Percentiles rank a stretch among this genome's conserved stretches.
These are phyloP conservation scores for Tachystola acroxantha DNA, from an alignment of 2,888 invertebrate species.

Conservation along the genomic window DNA sequence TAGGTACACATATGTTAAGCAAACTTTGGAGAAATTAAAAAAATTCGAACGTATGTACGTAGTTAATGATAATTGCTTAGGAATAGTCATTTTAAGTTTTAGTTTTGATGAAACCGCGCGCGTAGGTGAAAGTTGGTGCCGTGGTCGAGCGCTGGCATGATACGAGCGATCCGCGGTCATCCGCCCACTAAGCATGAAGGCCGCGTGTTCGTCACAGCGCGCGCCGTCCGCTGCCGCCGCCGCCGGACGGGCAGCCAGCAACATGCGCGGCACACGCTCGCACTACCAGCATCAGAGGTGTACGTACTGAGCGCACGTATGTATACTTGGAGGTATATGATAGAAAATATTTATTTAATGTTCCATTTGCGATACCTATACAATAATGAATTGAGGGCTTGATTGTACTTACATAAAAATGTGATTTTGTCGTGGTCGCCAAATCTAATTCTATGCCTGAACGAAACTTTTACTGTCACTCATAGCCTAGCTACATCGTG, in stretches of 20 bases:
- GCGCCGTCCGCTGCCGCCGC: slow-evolving; percentile 8
- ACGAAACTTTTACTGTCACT: too few relatives aligned
- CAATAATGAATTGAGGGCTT: too few relatives aligned
- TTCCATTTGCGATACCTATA: too few relatives aligned
- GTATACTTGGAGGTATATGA: too few relatives aligned
- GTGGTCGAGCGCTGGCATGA: slow-evolving; percentile 28
- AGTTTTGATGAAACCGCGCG: slow-evolving; percentile 45
- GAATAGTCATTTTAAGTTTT: slow-evolving; percentile 25
- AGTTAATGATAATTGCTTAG: slow-evolving; percentile 6
- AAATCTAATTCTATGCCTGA: too few relatives aligned
- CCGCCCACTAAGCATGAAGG: slow-evolving; percentile 69
- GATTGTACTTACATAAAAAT: too few relatives aligned
- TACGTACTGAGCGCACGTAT: too few relatives aligned
- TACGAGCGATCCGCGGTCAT: slow-evolving; percentile 37
- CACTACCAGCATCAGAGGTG: too few relatives aligned
- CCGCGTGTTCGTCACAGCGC: slow-evolving; percentile 25
- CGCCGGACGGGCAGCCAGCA: not conserved
- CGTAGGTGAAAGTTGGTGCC: slow-evolving; percentile 57
- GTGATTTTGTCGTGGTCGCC: too few relatives aligned
- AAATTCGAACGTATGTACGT: slow-evolving; percentile 5
- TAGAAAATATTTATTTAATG: too few relatives aligned
- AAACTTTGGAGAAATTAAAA: slow-evolving; percentile 4
- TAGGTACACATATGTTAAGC: slow-evolving; percentile 15
- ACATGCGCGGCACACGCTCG: not conserved
- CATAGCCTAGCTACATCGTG: too few relatives aligned